A percentile compares a stretch with the other conserved stretches of the same genome.
Evolutionary conservation across 2,888 invertebrate genomes (phyloP).

Genomic region (Ennomos quercinarius): DNA sequence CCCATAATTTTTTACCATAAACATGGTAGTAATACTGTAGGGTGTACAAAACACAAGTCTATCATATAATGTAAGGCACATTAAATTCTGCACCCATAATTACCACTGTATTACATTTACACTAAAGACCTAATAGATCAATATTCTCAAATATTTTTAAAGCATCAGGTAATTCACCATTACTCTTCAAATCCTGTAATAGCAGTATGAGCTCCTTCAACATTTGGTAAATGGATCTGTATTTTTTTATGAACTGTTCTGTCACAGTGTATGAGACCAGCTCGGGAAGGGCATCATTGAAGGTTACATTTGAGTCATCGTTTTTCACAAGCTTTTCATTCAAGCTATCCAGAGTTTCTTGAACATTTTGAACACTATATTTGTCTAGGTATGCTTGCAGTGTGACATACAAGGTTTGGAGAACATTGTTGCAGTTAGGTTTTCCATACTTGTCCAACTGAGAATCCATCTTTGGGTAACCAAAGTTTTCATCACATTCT

Average conservation of each 20-base stretch:
- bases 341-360: constrained; percentile 60
- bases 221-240: constrained; percentile 59
- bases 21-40: too few species aligned
- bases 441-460: constrained; percentile 18
- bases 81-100: too few species aligned
- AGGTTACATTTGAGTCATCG: constrained; percentile 24
- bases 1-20: too few species aligned
- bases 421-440: constrained; percentile 51
- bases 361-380: constrained; percentile 62
- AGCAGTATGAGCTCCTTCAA: constrained; percentile 57
- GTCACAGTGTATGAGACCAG: constrained; percentile 58
- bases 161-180: constrained; percentile 48
- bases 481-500: constrained; percentile 25
- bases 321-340: constrained; percentile 54
- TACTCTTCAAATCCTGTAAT: constrained; percentile 50
- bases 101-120: too few species aligned
- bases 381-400: constrained; percentile 70
- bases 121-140: constrained; percentile 45
- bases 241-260: constrained; percentile 65
- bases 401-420: constrained; percentile 62
- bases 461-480: constrained; percentile 53
- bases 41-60: too few species aligned
- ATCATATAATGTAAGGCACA: too few species aligned
- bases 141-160: constrained; percentile 64
- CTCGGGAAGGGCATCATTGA: constrained; percentile 37